phyloP scores from a whole-genome alignment of 1,140 invertebrate species.

The Calliphora vicina region DNA sequence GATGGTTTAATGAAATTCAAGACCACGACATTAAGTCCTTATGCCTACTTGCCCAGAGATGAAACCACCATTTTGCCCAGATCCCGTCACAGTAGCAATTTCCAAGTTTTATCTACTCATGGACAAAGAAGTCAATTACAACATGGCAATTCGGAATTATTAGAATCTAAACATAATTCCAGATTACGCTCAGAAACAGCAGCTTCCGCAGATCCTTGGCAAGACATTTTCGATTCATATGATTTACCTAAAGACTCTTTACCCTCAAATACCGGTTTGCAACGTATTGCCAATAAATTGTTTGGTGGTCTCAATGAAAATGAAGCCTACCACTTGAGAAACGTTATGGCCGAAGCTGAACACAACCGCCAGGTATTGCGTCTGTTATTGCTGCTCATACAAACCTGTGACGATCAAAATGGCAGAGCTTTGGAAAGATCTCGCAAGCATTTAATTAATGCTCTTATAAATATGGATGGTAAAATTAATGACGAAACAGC shows the following conservation, averaged over 20 bases:
- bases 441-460: slow-evolving; percentile 71
- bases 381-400: slow-evolving; percentile 77
- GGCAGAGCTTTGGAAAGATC: slow-evolving; percentile 72
- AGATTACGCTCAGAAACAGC: background rate
- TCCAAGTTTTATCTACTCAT: slow-evolving; percentile 13
- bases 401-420: slow-evolving; percentile 76
- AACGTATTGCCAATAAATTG: slow-evolving; percentile 74
- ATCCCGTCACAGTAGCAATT: slow-evolving; percentile 36
- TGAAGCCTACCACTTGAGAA: slow-evolving; percentile 76
- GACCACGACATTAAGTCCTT: slow-evolving; percentile 45
- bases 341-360: slow-evolving; percentile 81
- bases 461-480: slow-evolving; percentile 67
- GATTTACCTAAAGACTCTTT: slow-evolving; percentile 54
- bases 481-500: slow-evolving; percentile 60
- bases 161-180: background rate
- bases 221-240: slow-evolving; percentile 58
- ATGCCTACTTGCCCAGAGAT: slow-evolving; percentile 45
- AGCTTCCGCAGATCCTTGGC: slow-evolving; percentile 42
- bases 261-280: slow-evolving; percentile 65
- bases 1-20: slow-evolving; percentile 67
- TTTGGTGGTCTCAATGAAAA: slow-evolving; percentile 78
- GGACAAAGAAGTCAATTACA: slow-evolving; percentile 3
- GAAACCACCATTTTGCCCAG: slow-evolving; percentile 38
- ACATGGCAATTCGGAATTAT: background rate
- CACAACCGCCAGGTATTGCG: slow-evolving; percentile 77